Conservation (phyloP, 2,113 vertebrate genomes). For the Chlorodrepanis virens region DNA sequence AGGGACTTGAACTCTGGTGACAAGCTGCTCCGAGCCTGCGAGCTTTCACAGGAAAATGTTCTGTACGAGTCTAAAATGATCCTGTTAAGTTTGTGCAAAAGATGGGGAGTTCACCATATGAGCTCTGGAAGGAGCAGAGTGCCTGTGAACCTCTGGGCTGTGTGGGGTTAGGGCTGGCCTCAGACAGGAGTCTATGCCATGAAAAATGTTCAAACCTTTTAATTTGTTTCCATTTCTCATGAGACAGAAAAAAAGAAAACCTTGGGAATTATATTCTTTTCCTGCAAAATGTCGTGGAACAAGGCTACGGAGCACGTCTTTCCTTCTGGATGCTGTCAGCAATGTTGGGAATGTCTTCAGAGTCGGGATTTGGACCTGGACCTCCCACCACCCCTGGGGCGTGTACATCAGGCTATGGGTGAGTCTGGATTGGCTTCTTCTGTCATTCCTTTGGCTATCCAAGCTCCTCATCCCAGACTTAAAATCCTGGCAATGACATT, state of each 20-base stretch:
- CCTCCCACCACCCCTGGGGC: rapidly evolving
- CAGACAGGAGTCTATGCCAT: rapidly evolving
- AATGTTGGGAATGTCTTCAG: background rate
- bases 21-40: background rate
- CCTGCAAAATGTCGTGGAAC: background rate
- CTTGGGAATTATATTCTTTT: rapidly evolving
- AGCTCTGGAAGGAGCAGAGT: background rate
- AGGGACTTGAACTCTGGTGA: constrained; percentile 49
- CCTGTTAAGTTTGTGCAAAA: background rate
- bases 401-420: background rate
- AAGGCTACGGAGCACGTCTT: background rate
- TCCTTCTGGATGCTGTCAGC: background rate
- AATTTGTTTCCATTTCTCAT: background rate
- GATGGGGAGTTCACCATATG: background rate
- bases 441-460: background rate
- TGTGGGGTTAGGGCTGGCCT: background rate
- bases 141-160: background rate
- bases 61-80: background rate
- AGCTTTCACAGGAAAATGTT: background rate
- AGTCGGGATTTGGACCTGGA: background rate
- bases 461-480: background rate
- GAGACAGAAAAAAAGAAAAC: background rate
- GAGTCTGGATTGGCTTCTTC: background rate
- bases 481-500: background rate
- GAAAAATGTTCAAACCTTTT: background rate